Evolutionary conservation across 2,113 vertebrate species (phyloP).

Genomic region (Otus sunia): DNA sequence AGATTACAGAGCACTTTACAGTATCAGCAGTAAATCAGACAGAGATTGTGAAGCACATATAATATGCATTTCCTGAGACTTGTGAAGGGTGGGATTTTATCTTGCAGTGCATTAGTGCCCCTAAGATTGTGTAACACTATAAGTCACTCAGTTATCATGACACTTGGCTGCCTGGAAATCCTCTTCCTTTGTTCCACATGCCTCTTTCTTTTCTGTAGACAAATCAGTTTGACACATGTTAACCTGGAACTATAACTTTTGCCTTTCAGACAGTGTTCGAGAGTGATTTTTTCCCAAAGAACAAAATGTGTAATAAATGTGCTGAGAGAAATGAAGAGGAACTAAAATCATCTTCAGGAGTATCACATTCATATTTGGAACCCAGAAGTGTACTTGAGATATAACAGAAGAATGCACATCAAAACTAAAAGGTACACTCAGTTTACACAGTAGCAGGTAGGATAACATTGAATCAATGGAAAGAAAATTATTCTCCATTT

Average conservation of each 20-base stretch:
- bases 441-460: not conserved
- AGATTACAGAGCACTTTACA: slow-evolving; percentile 59
- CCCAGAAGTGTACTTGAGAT: not conserved
- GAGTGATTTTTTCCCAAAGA: not conserved
- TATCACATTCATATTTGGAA: not conserved
- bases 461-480: not conserved
- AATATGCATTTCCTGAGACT: slow-evolving; percentile 39
- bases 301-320: not conserved
- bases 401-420: not conserved
- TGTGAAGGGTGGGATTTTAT: slow-evolving; percentile 42
- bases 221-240: slow-evolving; percentile 38
- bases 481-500: not conserved
- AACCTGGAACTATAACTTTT: slow-evolving; percentile 13
- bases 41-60: not conserved
- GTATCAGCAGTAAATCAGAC: slow-evolving; percentile 47
- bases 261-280: not conserved
- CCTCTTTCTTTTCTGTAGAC: not conserved
- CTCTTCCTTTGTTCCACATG: not conserved
- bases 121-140: not conserved
- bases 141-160: slow-evolving; percentile 34
- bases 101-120: slow-evolving; percentile 41
- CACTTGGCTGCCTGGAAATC: slow-evolving; percentile 17
- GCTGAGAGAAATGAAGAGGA: not conserved
- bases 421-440: not conserved
- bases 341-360: not conserved